Conservation (phyloP, 2,888 invertebrate species). For the Seladonia tumulorum region DNA sequence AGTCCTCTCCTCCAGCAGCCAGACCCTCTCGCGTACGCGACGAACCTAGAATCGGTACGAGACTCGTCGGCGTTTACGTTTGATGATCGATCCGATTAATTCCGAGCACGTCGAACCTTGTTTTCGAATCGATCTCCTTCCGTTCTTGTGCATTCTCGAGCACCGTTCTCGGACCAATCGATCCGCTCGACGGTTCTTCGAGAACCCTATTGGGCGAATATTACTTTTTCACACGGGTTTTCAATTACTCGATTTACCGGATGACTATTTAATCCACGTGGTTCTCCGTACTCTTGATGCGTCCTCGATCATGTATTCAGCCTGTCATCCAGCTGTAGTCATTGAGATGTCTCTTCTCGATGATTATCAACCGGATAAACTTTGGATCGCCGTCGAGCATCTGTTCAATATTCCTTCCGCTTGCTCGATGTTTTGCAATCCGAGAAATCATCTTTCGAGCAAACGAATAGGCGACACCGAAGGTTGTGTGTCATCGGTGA, state of each 20-base stretch:
- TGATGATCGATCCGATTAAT: not conserved
- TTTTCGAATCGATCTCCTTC: constrained; percentile 1
- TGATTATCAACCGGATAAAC: not conserved
- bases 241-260: not conserved
- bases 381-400: not conserved
- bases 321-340: not conserved
- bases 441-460: not conserved
- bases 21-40: not conserved
- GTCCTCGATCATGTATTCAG: not conserved
- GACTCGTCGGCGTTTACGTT: not conserved
- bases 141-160: not conserved
- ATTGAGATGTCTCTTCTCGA: not conserved
- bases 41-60: not conserved
- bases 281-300: too few species aligned
- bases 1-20: not conserved
- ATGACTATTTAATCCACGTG: not conserved
- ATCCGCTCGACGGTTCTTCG: not conserved
- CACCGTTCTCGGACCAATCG: not conserved
- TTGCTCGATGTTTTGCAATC: not conserved
- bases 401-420: not conserved
- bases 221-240: not conserved
- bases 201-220: not conserved
- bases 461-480: not conserved
- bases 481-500: not conserved
- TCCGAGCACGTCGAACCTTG: not conserved